Conservation (phyloP, 2,888 invertebrate genomes). For the Ophonus ardosiacus region DNA sequence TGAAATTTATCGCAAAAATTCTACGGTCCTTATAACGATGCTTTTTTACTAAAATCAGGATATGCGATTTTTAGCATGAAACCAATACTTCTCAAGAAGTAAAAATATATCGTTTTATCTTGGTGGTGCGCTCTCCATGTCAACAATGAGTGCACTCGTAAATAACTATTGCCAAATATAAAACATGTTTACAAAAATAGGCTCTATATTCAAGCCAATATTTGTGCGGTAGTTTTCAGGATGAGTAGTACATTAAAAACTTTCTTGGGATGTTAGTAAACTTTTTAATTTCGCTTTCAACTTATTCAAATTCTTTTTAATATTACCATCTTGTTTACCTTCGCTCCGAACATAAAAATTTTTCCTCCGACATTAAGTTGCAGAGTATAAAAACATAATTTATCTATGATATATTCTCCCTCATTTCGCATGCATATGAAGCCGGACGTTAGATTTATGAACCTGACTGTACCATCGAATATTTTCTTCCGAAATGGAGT, state of each 20-base stretch:
- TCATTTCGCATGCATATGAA: constrained; percentile 55
- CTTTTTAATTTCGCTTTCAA: neutral
- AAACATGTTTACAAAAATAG: no score
- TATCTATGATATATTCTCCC: constrained; percentile 51
- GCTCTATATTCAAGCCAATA: neutral
- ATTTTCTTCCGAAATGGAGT: neutral
- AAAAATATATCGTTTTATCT: no score
- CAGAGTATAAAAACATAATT: constrained; percentile 55
- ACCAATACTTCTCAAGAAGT: no score
- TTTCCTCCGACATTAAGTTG: constrained; percentile 51
- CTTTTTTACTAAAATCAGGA: no score
- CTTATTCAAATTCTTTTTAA: constrained; percentile 27
- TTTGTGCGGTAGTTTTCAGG: neutral
- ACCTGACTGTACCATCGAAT: constrained; percentile 15
- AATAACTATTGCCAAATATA: no score
- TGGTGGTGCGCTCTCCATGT: no score
- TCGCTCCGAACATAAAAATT: constrained; percentile 34
- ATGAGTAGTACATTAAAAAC: neutral
- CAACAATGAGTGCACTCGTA: no score
- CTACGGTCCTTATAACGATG: no score
- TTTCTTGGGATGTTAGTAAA: neutral
- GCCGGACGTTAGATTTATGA: constrained; percentile 52
- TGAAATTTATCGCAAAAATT: no score
- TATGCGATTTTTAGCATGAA: no score
- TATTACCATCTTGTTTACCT: constrained; percentile 53